A percentile compares a stretch with the other conserved stretches of the same genome.
Evolutionary conservation across 2,888 invertebrate genomes (phyloP).

Genomic region (Polia nebulosa): DNA sequence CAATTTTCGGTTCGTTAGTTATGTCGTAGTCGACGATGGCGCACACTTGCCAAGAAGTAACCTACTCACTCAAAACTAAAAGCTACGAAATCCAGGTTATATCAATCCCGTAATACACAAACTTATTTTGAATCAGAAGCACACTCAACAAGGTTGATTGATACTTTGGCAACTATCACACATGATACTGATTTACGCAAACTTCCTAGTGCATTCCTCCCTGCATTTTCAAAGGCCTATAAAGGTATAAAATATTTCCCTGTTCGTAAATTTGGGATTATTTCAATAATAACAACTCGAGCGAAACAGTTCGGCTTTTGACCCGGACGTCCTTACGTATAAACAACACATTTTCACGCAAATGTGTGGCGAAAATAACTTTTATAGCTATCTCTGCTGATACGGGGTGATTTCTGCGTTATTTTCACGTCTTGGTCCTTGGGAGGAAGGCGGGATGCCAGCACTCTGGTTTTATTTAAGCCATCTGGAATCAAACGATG

Average conservation of each 20-base stretch:
- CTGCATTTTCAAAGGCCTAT: slow-evolving; percentile 54
- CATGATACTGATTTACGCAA: neutral
- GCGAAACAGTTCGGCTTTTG: slow-evolving; percentile 59
- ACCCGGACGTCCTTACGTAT: slow-evolving; percentile 68
- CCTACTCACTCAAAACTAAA: no score
- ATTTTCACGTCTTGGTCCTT: slow-evolving; percentile 28
- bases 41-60: no score
- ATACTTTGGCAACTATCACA: slow-evolving; percentile 5
- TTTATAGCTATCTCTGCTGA: slow-evolving; percentile 64
- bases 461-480: neutral
- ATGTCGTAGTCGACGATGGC: no score
- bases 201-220: slow-evolving; percentile 52
- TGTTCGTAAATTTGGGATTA: slow-evolving; percentile 55
- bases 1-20: no score
- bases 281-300: slow-evolving; percentile 57
- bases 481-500: neutral
- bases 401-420: slow-evolving; percentile 45
- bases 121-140: neutral
- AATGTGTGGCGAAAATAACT: slow-evolving; percentile 69
- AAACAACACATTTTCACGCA: slow-evolving; percentile 67
- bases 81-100: no score
- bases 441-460: neutral
- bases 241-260: slow-evolving; percentile 53
- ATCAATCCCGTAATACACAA: no score
- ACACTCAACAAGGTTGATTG: neutral